A percentile compares a stretch with the other conserved stretches of the same genome.
Conservation (phyloP, 2,113 vertebrate species). For the Anarhynchus alexandrinus region DNA sequence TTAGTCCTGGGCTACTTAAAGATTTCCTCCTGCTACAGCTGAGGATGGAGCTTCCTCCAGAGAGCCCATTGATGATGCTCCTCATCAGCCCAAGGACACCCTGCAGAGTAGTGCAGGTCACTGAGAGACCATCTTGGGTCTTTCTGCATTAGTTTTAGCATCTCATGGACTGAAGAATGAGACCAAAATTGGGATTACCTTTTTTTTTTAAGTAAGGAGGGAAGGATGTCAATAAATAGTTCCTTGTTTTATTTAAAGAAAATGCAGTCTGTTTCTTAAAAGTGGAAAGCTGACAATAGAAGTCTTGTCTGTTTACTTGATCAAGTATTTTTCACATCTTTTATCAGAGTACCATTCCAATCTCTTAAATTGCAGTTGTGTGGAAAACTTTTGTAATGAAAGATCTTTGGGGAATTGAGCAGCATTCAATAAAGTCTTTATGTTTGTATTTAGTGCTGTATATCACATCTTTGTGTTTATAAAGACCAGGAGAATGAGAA, state of each 20-base stretch:
- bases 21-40: slow-evolving; percentile 24
- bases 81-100: neutral
- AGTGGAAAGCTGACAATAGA: slow-evolving; percentile 35
- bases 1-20: neutral
- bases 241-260: slow-evolving; percentile 71
- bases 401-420: slow-evolving; percentile 85
- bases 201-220: neutral
- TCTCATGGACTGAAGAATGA: neutral
- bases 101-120: neutral
- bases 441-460: slow-evolving; percentile 87
- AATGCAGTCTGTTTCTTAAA: slow-evolving; percentile 56
- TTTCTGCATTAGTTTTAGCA: slow-evolving; percentile 11
- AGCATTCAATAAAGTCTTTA: slow-evolving; percentile 94
- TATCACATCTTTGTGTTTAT: slow-evolving; percentile 43
- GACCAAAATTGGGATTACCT: neutral
- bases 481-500: neutral
- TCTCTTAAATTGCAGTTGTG: slow-evolving; percentile 80
- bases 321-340: slow-evolving; percentile 79
- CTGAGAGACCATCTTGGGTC: neutral
- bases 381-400: slow-evolving; percentile 89
- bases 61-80: slow-evolving; percentile 28
- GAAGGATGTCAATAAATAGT: neutral
- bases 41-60: slow-evolving; percentile 35
- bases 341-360: slow-evolving; percentile 91
- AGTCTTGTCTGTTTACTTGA: slow-evolving; percentile 73